A percentile compares a stretch with the other conserved stretches of the same genome.
Evolutionary conservation across 2,888 invertebrate genomes (phyloP).

Genomic region (Gerris lacustris): DNA sequence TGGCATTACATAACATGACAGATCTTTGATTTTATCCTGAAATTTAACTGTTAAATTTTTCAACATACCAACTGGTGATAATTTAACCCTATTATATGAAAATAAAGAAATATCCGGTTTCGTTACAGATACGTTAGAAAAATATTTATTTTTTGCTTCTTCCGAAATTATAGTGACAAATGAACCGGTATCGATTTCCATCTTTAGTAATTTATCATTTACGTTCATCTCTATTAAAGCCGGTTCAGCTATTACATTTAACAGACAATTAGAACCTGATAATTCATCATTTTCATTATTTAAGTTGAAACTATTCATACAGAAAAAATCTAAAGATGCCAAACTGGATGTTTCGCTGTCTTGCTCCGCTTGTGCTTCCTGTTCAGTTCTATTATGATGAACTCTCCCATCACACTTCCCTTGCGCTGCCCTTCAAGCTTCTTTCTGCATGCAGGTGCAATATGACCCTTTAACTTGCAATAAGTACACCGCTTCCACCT

Average conservation of each 20-base stretch:
- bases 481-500: background rate
- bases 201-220: background rate
- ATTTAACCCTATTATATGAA: background rate
- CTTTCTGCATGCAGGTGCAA: background rate
- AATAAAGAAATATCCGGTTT: background rate
- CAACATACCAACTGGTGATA: background rate
- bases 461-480: background rate
- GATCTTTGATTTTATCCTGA: background rate
- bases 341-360: too few species aligned
- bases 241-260: background rate
- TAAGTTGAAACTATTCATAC: background rate
- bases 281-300: background rate
- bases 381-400: too few species aligned
- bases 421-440: background rate
- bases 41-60: background rate
- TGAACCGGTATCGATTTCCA: background rate
- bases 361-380: too few species aligned
- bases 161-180: background rate
- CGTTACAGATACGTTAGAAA: background rate
- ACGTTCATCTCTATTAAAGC: background rate
- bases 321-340: too few species aligned
- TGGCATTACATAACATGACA: background rate
- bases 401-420: background rate
- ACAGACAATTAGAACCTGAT: background rate
- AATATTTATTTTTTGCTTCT: background rate